Evolutionary conservation across 1,140 invertebrate genomes (phyloP).

Genomic region (Apocrypta bakeri): DNA sequence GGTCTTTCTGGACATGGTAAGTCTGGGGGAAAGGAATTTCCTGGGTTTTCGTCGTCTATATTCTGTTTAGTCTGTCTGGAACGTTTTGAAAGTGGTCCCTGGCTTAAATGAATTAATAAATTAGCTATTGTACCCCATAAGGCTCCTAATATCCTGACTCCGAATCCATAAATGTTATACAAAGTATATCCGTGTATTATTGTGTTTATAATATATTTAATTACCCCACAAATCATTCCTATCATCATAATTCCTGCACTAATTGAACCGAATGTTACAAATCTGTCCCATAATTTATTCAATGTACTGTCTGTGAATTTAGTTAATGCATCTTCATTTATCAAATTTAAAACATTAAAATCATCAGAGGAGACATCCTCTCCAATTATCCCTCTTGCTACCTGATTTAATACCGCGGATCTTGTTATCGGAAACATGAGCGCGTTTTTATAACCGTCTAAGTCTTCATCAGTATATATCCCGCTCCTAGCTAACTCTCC

Average conservation of each 20-base stretch:
- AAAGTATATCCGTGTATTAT: background rate
- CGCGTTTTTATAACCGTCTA: background rate
- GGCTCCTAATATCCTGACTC: background rate
- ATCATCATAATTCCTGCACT: conserved; percentile 6
- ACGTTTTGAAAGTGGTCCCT: background rate
- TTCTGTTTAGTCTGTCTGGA: too few relatives aligned
- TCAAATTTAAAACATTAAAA: background rate
- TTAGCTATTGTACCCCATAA: background rate
- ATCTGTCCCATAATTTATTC: background rate
- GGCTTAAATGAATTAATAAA: background rate
- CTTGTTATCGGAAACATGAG: background rate
- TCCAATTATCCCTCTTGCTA: background rate
- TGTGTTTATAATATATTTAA: conserved; percentile 10
- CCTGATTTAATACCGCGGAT: background rate
- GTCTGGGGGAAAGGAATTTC: too few relatives aligned
- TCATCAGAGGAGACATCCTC: background rate
- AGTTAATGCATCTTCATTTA: background rate
- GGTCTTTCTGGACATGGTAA: too few relatives aligned
- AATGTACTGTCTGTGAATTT: background rate
- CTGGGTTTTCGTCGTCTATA: too few relatives aligned
- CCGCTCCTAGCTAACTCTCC: background rate
- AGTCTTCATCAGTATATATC: background rate
- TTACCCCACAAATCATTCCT: background rate
- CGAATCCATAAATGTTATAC: background rate
- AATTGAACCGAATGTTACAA: conserved; percentile 3